These are phyloP conservation scores for Neodiprion lecontei DNA, from an alignment of 1,140 invertebrate genomes.

Conservation along the genomic window DNA sequence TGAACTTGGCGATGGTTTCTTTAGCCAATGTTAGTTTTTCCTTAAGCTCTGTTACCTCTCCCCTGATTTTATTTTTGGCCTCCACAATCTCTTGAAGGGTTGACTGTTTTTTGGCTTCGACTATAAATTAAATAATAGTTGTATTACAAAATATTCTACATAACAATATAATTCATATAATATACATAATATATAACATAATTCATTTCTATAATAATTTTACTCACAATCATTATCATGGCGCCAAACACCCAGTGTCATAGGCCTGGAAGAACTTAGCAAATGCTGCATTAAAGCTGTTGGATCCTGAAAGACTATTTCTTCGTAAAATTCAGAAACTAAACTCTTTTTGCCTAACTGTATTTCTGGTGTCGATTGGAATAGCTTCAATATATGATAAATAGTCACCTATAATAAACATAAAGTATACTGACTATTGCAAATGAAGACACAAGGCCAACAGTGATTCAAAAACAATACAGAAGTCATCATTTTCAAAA, in stretches of 20 bases:
- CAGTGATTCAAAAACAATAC: too few species aligned
- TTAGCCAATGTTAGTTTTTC: conserved; percentile 88
- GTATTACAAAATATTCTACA: conserved; percentile 18
- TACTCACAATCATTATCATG: conserved; percentile 93
- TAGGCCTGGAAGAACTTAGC: conserved; percentile 76
- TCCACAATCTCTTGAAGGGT: conserved; percentile 79
- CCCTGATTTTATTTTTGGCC: conserved; percentile 84
- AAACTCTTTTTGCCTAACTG: conserved; percentile 80
- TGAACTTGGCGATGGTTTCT: conserved; percentile 89
- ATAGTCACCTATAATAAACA: conserved; percentile 81
- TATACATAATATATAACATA: conserved; percentile 18
- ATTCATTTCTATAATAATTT: conserved; percentile 17
- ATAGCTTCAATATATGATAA: conserved; percentile 95
- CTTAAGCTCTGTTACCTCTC: conserved; percentile 86
- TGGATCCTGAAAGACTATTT: conserved; percentile 97
- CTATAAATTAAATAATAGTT: conserved; percentile 64
- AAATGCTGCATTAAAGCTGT: conserved; percentile 92
- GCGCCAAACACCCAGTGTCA: conserved; percentile 77
- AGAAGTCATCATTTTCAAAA: too few species aligned
- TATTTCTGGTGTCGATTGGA: conserved; percentile 77
- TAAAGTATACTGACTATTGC: too few species aligned
- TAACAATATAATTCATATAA: conserved; percentile 26
- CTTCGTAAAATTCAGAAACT: conserved; percentile 95
- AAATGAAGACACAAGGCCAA: too few species aligned
- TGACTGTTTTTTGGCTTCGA: conserved; percentile 90